Evolutionary conservation across 2,888 invertebrate genomes (phyloP), one percentile per base, ranked within the genome.

Genomic region (Orthonevra nobilis): DNA sequence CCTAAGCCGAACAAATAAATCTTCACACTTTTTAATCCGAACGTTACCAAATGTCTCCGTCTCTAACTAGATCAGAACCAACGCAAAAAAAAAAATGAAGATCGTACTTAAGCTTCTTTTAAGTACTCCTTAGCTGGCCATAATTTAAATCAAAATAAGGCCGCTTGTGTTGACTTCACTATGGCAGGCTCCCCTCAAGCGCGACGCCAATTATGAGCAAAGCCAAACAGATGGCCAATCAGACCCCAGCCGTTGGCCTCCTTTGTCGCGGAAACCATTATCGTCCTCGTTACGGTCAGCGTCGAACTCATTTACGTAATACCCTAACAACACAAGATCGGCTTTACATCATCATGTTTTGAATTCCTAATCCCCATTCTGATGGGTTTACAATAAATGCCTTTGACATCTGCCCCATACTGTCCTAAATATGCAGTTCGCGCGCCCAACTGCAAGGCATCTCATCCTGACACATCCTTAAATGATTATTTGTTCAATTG

Each of bases 291-390:
- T 69, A 69, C 50, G 32, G 54, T 48, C 52, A 30, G 20, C 42
- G 44, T 69, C 75, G 63, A 75, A 75, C 75, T 75, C 79, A 79
- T 79, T 79, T 79, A 79, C 73, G 79, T 79, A 79, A 79, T 79
- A 42, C 79, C 79, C 42, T 54, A 61, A 79, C 79, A 73, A 68
- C 54, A 48, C 79, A 30, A 68, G 61, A 79, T 73, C 79, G 79
- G 79, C 79, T 79, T 79, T 73, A 79, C 79, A 72, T 79, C 79
- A 79, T 68, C 79, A 63, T 79, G 72, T 73, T 79, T 79, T 79
- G 73, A 73, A 73, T 79, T 79, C 79, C 79, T 79, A 79, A 79
- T 79, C 79, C 79, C 79, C 26, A 68, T 79, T 72, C 79, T 54
- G 79, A 79, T 61, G 60, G 66, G 73, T 32, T 79, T 79, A 73